Evolutionary conservation across 2,888 invertebrate genomes (phyloP).

Genomic region (Tenodera sinensis): DNA sequence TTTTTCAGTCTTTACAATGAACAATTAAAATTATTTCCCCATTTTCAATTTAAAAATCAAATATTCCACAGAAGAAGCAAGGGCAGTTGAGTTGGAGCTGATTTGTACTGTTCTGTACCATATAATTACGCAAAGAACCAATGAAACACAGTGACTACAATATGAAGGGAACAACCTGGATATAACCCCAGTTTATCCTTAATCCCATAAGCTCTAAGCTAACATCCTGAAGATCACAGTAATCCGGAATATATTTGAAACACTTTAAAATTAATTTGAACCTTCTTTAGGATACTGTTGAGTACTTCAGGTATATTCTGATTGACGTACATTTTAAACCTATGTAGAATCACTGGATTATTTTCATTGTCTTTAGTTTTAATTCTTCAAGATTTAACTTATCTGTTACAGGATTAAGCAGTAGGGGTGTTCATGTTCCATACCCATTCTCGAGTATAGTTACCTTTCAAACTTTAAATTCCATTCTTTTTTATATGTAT

Average conservation of each 20-base stretch:
- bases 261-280: not conserved
- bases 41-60: not conserved
- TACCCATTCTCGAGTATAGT: not conserved
- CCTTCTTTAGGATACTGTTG: not conserved
- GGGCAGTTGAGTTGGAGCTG: conserved; percentile 1
- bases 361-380: not conserved
- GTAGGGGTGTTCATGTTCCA: conserved; percentile 2
- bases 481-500: not conserved
- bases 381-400: not conserved
- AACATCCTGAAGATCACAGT: not conserved
- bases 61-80: not conserved
- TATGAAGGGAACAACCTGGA: not conserved
- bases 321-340: not conserved
- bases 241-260: not conserved
- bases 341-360: not conserved
- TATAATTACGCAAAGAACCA: not conserved
- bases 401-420: not conserved
- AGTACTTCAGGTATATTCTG: not conserved
- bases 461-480: not conserved
- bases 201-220: not conserved
- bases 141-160: not conserved
- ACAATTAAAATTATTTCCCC: conserved; percentile 2
- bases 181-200: not conserved
- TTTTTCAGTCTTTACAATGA: conserved; percentile 14
- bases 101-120: conserved; percentile 11